A percentile compares a stretch with the other conserved stretches of the same genome.
phyloP scores from a whole-genome alignment of 2,113 vertebrate species.

The Microcebus jonahi region DNA sequence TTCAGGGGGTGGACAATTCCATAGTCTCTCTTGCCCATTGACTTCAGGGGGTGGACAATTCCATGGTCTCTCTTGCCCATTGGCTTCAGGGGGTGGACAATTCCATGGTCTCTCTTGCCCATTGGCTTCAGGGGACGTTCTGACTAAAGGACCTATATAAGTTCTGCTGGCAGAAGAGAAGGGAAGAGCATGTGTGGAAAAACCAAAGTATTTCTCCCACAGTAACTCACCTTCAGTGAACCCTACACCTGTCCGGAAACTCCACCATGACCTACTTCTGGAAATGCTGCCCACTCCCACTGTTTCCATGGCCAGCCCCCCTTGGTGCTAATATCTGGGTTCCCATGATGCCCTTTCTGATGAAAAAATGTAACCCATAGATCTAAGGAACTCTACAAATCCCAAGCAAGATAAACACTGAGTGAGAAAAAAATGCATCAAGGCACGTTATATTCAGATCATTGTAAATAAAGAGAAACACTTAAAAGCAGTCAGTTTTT shows the following conservation, averaged over 20 bases:
- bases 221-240: neutral
- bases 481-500: neutral
- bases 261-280: neutral
- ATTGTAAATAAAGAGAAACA: neutral
- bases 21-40: neutral
- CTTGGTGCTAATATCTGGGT: accelerated
- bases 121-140: neutral
- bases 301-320: neutral
- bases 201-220: neutral
- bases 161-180: neutral
- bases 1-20: neutral
- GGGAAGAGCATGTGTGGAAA: neutral
- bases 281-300: neutral
- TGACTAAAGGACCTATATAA: neutral
- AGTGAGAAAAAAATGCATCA: neutral
- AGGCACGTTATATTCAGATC: neutral
- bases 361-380: neutral
- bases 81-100: neutral
- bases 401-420: neutral
- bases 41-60: neutral
- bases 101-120: neutral
- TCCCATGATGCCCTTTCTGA: neutral
- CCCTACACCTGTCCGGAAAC: neutral
- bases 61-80: neutral
- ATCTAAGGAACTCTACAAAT: neutral